These are phyloP conservation scores for Myopa testacea DNA, from an alignment of 2,888 invertebrate species.

Conservation along the genomic window DNA sequence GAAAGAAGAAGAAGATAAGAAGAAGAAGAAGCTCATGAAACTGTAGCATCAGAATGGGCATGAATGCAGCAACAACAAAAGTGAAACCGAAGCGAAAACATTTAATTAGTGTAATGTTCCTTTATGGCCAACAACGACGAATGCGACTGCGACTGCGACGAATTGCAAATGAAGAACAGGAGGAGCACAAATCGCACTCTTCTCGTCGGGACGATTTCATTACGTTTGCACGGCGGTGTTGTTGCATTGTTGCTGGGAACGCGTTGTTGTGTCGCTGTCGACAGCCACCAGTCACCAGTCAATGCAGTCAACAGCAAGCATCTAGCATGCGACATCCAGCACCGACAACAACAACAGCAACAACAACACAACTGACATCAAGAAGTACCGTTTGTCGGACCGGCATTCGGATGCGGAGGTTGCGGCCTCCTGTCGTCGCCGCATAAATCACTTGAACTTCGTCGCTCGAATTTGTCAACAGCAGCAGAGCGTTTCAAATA, in stretches of 20 bases:
- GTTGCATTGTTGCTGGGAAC: no score
- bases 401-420: constrained; percentile 5
- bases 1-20: not conserved
- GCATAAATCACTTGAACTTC: constrained; percentile 40
- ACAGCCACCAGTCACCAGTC: constrained; percentile 15
- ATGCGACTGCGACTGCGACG: not conserved
- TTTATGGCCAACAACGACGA: constrained; percentile 27
- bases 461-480: constrained; percentile 38
- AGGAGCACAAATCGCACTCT: not conserved
- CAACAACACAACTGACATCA: not conserved
- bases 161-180: not conserved
- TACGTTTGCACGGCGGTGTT: not conserved
- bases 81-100: constrained; percentile 34
- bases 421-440: constrained; percentile 32
- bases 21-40: constrained; percentile 10
- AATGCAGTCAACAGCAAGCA: constrained; percentile 6
- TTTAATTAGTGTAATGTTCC: constrained; percentile 38
- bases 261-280: not conserved
- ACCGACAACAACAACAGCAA: not conserved
- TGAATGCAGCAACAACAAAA: not conserved
- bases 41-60: not conserved
- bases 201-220: no score
- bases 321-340: not conserved
- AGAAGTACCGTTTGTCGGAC: not conserved
- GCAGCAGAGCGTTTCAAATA: constrained; percentile 37